Base-by-base conservation (phyloP, 1,140 invertebrate genomes). In the Littorina saxatilis region DNA sequence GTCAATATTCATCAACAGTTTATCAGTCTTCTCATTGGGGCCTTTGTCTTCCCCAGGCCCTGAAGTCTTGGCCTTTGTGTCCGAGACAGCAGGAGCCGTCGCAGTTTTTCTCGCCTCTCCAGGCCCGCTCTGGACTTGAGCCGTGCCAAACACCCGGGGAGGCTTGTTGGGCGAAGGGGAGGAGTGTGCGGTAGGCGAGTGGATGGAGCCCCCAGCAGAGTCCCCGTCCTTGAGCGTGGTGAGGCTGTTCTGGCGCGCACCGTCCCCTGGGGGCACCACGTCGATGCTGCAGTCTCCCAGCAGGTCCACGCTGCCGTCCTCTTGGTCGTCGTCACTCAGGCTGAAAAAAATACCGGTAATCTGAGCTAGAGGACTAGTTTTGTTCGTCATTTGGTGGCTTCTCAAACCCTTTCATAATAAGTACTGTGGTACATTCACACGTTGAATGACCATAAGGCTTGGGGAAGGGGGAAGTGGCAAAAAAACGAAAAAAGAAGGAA, bases 191-290 rank as follows among this genome's bases (percentile, higher is more conserved):
- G 66, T 32, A 39, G 66, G 66, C 7, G 66, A 68, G 35, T 68
- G 39, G 7, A 68, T 68, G 35, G 35, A 39, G 27, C 66, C 66
- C 35, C 23, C 66, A 39, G 66, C 66, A 17, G 66, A 39, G 35
- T 68, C 66, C 35, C 66, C 66, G 35, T 68, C 66, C 39, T 68
- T 68, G 66, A 68, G 66, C 15, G 66, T 68, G 66, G 66, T 68
- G 2, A 68, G 35, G 39, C 66, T 68, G 66, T 37, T 39, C 35
- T 68, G 66, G 35, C 66, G 66, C 66, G 37, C 32, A 20, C 66
- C 66, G 29, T 9, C 11, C 23, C 2, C 15, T 13, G 35, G 17
- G 35, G 35, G 32, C 5, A 35, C 66, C 15, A 13, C 13, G 17
- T 20, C 66, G 17, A 68, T 39, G 66, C 32, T 9, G 35, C 66